Conservation (phyloP, 2,797 vertebrate genomes). For the Lepidocolaptes lacrymiger region DNA sequence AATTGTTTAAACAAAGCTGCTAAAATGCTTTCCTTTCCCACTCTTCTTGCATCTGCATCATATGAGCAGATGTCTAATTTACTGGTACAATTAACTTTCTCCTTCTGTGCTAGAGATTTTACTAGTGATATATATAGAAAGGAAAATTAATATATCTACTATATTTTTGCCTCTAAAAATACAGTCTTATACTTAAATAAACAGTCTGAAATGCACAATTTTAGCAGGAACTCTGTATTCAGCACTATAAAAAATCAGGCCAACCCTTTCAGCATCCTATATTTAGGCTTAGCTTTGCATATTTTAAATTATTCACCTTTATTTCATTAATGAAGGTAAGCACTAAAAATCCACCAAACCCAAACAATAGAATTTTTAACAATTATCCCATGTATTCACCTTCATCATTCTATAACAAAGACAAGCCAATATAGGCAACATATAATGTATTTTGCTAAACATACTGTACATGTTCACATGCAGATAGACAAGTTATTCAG, state of each 20-base stretch:
- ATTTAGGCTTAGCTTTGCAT: neutral
- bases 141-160: neutral
- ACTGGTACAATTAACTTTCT: neutral
- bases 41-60: neutral
- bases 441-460: slow-evolving; percentile 7
- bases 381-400: neutral
- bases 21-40: neutral
- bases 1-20: neutral
- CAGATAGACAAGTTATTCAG: neutral
- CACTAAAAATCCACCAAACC: neutral
- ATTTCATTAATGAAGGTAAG: neutral
- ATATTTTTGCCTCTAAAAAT: neutral
- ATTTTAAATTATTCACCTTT: neutral
- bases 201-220: neutral
- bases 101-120: neutral
- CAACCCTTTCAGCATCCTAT: neutral
- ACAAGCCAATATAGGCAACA: neutral
- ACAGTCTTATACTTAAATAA: neutral
- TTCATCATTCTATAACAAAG: neutral
- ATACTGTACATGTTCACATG: neutral
- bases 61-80: neutral
- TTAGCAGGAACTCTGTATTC: neutral
- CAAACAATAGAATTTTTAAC: neutral
- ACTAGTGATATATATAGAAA: neutral
- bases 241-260: neutral